Evolutionary conservation across 2,888 invertebrate genomes (phyloP).

Genomic region (Drosophila leonis): DNA sequence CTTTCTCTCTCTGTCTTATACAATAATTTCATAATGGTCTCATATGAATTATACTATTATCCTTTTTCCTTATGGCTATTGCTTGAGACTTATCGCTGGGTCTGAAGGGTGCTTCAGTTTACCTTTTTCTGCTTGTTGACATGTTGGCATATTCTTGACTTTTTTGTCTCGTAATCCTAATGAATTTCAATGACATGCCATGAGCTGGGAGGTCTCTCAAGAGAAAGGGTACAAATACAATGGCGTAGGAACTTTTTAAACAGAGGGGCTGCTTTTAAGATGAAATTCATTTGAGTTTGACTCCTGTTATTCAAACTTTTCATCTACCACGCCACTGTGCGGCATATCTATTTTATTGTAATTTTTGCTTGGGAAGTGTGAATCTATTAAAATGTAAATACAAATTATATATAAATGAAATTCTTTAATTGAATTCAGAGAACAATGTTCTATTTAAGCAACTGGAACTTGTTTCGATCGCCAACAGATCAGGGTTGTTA

Average conservation of each 20-base stretch:
- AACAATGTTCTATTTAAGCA: conserved; percentile 42
- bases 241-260: conserved; percentile 11
- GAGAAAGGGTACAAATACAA: conserved; percentile 38
- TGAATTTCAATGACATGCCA: conserved; percentile 83
- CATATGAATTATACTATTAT: conserved; percentile 77
- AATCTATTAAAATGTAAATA: conserved; percentile 73
- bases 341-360: neutral
- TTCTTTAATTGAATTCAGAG: conserved; percentile 72
- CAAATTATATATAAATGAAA: conserved; percentile 54
- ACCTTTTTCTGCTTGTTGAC: conserved; percentile 51
- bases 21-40: conserved; percentile 57
- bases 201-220: conserved; percentile 35
- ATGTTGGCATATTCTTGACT: conserved; percentile 68
- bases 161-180: conserved; percentile 85
- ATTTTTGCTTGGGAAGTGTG: conserved; percentile 53
- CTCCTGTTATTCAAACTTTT: neutral
- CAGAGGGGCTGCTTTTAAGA: neutral
- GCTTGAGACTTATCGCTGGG: conserved; percentile 34
- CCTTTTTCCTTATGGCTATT: conserved; percentile 47
- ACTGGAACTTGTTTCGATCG: conserved; percentile 26
- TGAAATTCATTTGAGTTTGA: neutral
- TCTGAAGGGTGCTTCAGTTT: conserved; percentile 47
- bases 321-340: neutral
- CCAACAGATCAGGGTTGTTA: conserved; percentile 34
- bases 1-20: conserved; percentile 17